A percentile compares a stretch with the other conserved stretches of the same genome.
Conservation (phyloP, 2,888 invertebrate genomes). For the Archaeoteleia sp. region DNA sequence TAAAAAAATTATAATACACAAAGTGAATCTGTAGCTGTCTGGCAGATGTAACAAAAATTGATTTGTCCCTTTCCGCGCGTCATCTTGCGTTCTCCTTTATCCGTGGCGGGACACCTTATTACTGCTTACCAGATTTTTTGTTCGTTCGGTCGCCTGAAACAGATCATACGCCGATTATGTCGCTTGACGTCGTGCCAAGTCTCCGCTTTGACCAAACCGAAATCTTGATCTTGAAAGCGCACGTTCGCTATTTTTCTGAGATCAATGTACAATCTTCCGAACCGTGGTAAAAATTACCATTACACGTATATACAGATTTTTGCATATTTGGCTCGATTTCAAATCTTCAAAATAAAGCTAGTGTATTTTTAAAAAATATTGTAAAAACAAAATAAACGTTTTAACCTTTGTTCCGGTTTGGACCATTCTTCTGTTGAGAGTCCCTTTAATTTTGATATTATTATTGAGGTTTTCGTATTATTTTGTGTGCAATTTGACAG, state of each 20-base stretch:
- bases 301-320: too few species aligned
- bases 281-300: not conserved
- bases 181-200: slow-evolving; percentile 26
- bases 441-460: too few species aligned
- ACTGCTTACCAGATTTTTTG: slow-evolving; percentile 72
- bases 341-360: too few species aligned
- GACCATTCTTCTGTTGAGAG: too few species aligned
- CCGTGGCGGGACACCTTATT: slow-evolving; percentile 49
- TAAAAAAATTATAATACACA: slow-evolving; percentile 48
- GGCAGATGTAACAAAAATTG: slow-evolving; percentile 19
- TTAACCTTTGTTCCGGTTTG: too few species aligned
- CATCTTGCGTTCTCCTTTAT: slow-evolving; percentile 9
- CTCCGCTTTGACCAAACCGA: slow-evolving; percentile 21
- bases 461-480: too few species aligned
- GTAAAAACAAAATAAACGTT: too few species aligned
- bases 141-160: slow-evolving; percentile 70
- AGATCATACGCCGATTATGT: slow-evolving; percentile 36
- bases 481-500: too few species aligned
- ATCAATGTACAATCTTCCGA: slow-evolving; percentile 21
- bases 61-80: slow-evolving; percentile 14
- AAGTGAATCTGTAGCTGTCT: slow-evolving; percentile 30
- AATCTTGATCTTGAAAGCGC: slow-evolving; percentile 40
- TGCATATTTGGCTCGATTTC: too few species aligned
- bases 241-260: slow-evolving; percentile 28
- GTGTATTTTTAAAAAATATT: too few species aligned